phyloP scores from a whole-genome alignment of 1,140 invertebrate genomes.

The Battus philenor region DNA sequence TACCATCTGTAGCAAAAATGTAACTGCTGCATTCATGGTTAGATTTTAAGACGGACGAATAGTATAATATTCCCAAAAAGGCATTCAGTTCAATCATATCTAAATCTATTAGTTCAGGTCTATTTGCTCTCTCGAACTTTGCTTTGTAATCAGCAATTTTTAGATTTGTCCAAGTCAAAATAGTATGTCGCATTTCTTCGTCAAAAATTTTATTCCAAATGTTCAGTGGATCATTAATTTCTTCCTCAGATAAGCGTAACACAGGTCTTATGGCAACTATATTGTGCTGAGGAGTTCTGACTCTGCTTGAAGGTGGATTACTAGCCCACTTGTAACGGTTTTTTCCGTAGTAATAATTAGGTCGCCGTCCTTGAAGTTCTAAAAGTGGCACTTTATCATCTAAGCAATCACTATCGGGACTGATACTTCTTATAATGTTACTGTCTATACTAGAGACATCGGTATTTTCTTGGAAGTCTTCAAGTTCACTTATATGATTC shows the following conservation, averaged over 20 bases:
- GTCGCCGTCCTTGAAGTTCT: conserved; percentile 19
- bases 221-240: conserved; percentile 23
- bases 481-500: neutral
- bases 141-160: conserved; percentile 27
- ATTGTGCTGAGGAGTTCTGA: conserved; percentile 29
- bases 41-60: conserved; percentile 32
- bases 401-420: conserved; percentile 10
- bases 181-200: conserved; percentile 28
- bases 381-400: conserved; percentile 22
- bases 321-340: conserved; percentile 33
- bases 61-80: conserved; percentile 27
- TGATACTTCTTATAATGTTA: neutral
- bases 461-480: neutral
- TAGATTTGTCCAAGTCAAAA: conserved; percentile 26
- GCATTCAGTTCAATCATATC: conserved; percentile 28
- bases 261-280: conserved; percentile 21
- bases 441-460: neutral
- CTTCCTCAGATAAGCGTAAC: conserved; percentile 23
- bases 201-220: conserved; percentile 30
- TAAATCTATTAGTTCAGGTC: conserved; percentile 28
- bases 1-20: conserved; percentile 27
- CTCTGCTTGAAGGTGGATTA: conserved; percentile 24
- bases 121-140: conserved; percentile 22
- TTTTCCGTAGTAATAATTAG: conserved; percentile 31
- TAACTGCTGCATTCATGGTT: conserved; percentile 26